Conservation (phyloP, 1,140 invertebrate species). For the Bursaphelenchus mucronatus region DNA sequence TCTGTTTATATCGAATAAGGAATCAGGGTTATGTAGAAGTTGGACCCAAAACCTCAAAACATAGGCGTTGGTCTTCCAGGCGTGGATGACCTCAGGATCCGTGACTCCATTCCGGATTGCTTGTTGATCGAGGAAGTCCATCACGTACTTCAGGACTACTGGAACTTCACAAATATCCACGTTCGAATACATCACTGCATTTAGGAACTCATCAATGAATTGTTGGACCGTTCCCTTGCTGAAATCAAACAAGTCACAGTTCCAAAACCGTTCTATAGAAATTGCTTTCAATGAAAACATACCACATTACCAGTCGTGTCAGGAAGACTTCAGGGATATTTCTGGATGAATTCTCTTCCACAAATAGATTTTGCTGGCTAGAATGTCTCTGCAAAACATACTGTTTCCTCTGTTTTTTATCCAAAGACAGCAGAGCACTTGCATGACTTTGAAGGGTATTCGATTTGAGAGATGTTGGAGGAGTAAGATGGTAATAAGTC, state of each 20-base stretch:
- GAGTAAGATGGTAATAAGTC: conserved; percentile 32
- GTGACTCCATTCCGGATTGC: conserved; percentile 72
- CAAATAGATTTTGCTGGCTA: conserved; percentile 11
- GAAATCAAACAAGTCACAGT: conserved; percentile 15
- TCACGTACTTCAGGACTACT: conserved; percentile 87
- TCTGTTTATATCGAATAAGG: conserved; percentile 91
- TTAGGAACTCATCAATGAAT: conserved; percentile 83
- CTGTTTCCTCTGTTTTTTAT: conserved; percentile 13
- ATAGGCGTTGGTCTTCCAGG: conserved; percentile 85
- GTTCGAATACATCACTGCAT: conserved; percentile 57
- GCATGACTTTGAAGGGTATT: conserved; percentile 5
- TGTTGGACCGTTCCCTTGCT: conserved; percentile 81
- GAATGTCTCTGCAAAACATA: conserved; percentile 6
- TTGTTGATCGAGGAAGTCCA: conserved; percentile 86
- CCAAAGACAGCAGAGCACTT: conserved; percentile 13
- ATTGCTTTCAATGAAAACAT: conserved; percentile 59
- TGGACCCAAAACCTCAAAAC: conserved; percentile 90
- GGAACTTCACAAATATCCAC: conserved; percentile 78
- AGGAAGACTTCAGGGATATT: conserved; percentile 87
- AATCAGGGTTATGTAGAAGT: conserved; percentile 92
- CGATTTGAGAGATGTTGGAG: conserved; percentile 62
- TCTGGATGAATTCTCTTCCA: conserved; percentile 17
- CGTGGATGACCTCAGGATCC: conserved; percentile 83
- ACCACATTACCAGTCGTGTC: conserved; percentile 82
- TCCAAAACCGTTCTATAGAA: not conserved